These are phyloP conservation scores for Lerema accius DNA, from an alignment of 1,140 invertebrate genomes.

Conservation along the genomic window DNA sequence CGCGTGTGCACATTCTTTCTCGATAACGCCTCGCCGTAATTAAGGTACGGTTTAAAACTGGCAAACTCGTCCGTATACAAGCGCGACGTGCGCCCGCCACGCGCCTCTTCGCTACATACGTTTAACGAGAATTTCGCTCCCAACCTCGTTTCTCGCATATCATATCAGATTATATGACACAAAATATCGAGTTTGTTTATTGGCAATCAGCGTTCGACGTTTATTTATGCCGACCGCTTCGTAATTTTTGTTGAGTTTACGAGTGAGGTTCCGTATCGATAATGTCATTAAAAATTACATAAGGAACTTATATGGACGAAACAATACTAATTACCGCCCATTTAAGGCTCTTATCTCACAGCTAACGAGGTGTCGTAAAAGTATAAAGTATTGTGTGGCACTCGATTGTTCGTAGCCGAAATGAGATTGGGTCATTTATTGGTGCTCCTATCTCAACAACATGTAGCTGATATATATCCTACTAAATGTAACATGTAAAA, in stretches of 20 bases:
- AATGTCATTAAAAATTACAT: conserved; percentile 34
- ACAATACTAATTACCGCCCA: conserved; percentile 75
- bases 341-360: conserved; percentile 67
- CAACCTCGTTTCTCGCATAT: conserved; percentile 66
- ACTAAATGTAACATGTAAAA: conserved; percentile 27
- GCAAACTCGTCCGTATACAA: conserved; percentile 60
- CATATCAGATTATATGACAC: conserved; percentile 75
- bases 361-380: conserved; percentile 75
- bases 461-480: conserved; percentile 27
- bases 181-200: conserved; percentile 73
- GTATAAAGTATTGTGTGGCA: conserved; percentile 55
- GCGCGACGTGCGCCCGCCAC: conserved; percentile 73
- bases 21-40: conserved; percentile 79
- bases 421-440: conserved; percentile 22
- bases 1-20: conserved; percentile 81
- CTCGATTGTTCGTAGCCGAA: conserved; percentile 8
- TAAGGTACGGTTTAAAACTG: conserved; percentile 74
- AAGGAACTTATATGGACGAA: conserved; percentile 45
- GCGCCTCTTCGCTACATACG: conserved; percentile 62
- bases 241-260: conserved; percentile 19
- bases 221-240: conserved; percentile 62
- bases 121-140: conserved; percentile 65
- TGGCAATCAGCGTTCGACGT: conserved; percentile 66
- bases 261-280: conserved; percentile 23
- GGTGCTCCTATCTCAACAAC: conserved; percentile 3